A percentile compares a stretch with the other conserved stretches of the same genome.
Evolutionary conservation across 2,888 invertebrate species (phyloP).

Genomic region (Lydus trimaculatus): DNA sequence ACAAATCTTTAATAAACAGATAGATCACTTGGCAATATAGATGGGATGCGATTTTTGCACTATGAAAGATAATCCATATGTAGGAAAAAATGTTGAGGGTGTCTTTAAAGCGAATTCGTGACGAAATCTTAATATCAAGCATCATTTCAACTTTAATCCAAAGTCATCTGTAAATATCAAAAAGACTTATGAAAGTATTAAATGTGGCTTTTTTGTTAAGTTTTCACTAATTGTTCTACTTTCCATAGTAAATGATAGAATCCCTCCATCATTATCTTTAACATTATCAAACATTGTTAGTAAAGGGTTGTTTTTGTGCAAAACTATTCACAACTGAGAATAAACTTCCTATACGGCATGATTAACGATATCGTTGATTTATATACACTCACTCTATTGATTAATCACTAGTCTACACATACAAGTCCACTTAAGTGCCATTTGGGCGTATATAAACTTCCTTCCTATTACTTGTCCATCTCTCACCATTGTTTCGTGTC

Average conservation of each 20-base stretch:
- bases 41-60: no score
- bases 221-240: background rate
- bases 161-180: background rate
- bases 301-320: constrained; percentile 30
- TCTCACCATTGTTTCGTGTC: constrained; percentile 8
- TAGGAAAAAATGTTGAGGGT: no score
- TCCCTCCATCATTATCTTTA: constrained; percentile 15
- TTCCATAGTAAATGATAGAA: background rate
- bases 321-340: constrained; percentile 30
- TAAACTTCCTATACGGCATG: constrained; percentile 42
- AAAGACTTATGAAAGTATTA: constrained; percentile 9
- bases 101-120: no score
- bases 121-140: background rate
- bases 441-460: constrained; percentile 34
- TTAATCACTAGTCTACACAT: constrained; percentile 44
- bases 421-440: constrained; percentile 47
- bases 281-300: constrained; percentile 24
- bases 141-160: background rate
- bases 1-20: no score
- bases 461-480: constrained; percentile 29
- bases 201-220: background rate
- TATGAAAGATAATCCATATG: no score
- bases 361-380: constrained; percentile 57
- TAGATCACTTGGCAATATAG: no score
- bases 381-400: constrained; percentile 49